A percentile compares a stretch with the other conserved stretches of the same genome.
Evolutionary conservation across 2,797 vertebrate genomes (phyloP).

Genomic region (Anabas testudineus): DNA sequence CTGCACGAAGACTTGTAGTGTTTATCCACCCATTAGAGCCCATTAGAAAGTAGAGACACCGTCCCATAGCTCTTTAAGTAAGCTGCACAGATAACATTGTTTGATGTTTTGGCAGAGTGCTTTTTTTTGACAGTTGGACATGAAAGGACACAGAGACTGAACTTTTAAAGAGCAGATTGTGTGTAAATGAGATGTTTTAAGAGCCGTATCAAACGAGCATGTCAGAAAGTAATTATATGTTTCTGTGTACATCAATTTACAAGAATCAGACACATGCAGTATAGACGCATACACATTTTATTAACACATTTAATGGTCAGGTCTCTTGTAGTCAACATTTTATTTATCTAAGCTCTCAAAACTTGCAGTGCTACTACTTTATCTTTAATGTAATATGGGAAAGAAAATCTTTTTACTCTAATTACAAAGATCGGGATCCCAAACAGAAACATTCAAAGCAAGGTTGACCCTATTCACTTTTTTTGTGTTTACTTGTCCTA

Average conservation of each 20-base stretch:
- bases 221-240: slow-evolving; percentile 12
- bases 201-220: slow-evolving; percentile 20
- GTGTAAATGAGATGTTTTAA: slow-evolving; percentile 32
- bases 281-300: slow-evolving; percentile 2
- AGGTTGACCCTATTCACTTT: background rate
- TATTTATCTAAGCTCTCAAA: background rate
- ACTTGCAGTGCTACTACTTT: too few relatives aligned
- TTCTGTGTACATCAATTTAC: slow-evolving; percentile 3
- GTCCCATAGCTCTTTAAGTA: slow-evolving; percentile 68
- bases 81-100: slow-evolving; percentile 60
- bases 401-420: background rate
- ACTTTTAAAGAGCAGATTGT: slow-evolving; percentile 38
- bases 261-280: background rate
- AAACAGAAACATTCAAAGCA: slow-evolving; percentile 15
- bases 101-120: slow-evolving; percentile 60
- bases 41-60: slow-evolving; percentile 68
- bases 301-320: background rate
- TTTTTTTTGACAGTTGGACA: slow-evolving; percentile 34
- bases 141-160: slow-evolving; percentile 42
- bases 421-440: slow-evolving; percentile 1
- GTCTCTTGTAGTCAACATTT: background rate
- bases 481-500: slow-evolving; percentile 47
- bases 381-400: background rate
- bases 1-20: slow-evolving; percentile 63
- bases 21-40: slow-evolving; percentile 73